A percentile compares a stretch with the other conserved stretches of the same genome.
These are phyloP conservation scores for Epinotia demarniana DNA, from an alignment of 2,888 invertebrate genomes.

Conservation along the genomic window DNA sequence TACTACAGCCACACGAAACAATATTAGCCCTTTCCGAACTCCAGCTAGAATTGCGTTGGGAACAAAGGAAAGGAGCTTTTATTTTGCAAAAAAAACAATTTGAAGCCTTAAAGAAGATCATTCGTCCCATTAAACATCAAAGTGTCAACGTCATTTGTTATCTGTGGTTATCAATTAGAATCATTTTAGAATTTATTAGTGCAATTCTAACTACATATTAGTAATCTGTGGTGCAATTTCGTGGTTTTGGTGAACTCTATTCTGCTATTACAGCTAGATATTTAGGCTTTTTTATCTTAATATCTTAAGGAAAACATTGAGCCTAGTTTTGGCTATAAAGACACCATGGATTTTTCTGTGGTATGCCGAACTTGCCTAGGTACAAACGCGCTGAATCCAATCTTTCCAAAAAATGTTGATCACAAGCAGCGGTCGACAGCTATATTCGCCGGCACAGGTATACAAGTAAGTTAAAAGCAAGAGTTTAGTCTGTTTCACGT, in stretches of 20 bases:
- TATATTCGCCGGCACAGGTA: conserved; percentile 16
- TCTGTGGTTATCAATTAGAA: too few species aligned
- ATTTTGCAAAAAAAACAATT: too few species aligned
- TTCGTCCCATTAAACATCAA: not conserved
- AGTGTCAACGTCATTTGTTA: not conserved
- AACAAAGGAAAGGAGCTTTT: too few species aligned
- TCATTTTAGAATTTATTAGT: too few species aligned
- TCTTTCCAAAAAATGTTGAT: conserved; percentile 1
- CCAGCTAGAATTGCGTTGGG: too few species aligned
- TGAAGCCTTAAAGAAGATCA: too few species aligned
- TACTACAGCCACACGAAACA: too few species aligned
- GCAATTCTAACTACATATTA: too few species aligned
- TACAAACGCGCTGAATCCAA: conserved; percentile 8
- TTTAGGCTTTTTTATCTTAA: not conserved
- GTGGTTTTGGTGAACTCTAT: too few species aligned
- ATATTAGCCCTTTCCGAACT: too few species aligned
- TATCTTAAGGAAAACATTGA: not conserved
- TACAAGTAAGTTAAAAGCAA: conserved; percentile 14
- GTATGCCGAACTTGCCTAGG: conserved; percentile 23
- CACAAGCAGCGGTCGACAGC: not conserved
- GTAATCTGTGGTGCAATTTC: too few species aligned
- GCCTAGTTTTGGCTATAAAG: not conserved
- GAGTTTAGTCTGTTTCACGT: not conserved
- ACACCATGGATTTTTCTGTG: conserved; percentile 10
- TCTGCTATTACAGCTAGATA: not conserved